phyloP scores from a whole-genome alignment of 92 coral and sea anemone species.

The Epizoanthus rinbou region DNA sequence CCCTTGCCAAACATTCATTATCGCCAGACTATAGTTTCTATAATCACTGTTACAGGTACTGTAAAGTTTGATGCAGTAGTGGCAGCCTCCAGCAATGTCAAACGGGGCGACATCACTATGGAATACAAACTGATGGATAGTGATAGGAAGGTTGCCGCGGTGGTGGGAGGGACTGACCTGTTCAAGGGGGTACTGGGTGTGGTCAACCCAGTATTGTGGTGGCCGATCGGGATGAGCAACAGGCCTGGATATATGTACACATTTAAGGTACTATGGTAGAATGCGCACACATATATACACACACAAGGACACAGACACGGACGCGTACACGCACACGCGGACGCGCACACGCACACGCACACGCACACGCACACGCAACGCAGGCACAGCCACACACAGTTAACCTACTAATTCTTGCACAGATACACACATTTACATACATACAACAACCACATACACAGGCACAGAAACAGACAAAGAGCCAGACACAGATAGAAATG shows the following conservation, averaged over 20 bases:
- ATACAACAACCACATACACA: no score
- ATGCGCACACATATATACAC: no score
- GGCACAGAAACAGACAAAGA: neutral
- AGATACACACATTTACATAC: no score
- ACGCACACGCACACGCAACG: no score
- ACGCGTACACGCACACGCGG: no score
- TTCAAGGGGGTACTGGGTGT: slow-evolving; percentile 71
- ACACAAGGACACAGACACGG: neutral
- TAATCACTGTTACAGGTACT: slow-evolving; percentile 19
- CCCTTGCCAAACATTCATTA: no score
- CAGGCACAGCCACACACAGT: no score
- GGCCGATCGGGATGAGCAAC: slow-evolving; percentile 91
- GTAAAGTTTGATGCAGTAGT: slow-evolving; percentile 57
- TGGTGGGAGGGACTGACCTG: slow-evolving; percentile 64
- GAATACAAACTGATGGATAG: slow-evolving; percentile 75
- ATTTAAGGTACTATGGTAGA: slow-evolving; percentile 61
- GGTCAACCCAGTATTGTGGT: slow-evolving; percentile 72
- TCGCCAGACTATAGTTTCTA: no score
- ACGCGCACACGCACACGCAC: neutral
- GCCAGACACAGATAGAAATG: no score
- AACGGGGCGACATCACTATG: slow-evolving; percentile 51
- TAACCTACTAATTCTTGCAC: no score
- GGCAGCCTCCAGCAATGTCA: slow-evolving; percentile 34
- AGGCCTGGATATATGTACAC: slow-evolving; percentile 82
- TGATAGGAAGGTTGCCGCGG: slow-evolving; percentile 58